Evolutionary conservation across 2,888 invertebrate species (phyloP).

Genomic region (Sesia bembeciformis): DNA sequence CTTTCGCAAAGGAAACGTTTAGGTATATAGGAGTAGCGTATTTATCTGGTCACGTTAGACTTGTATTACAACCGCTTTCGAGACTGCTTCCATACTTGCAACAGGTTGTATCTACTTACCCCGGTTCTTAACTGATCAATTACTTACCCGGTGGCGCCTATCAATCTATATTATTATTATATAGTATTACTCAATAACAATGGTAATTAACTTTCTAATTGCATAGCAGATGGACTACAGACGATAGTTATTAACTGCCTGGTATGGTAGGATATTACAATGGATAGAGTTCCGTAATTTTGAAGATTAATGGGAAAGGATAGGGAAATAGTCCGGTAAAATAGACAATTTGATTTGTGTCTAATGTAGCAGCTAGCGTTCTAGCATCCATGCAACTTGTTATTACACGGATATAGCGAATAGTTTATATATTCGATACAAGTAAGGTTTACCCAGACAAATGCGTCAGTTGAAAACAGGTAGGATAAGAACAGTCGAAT

Average conservation of each 20-base stretch:
- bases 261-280: no score
- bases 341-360: no score
- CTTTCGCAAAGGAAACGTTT: slow-evolving; percentile 7
- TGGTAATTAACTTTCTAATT: not conserved
- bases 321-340: no score
- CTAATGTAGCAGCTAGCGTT: no score
- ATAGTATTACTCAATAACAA: not conserved
- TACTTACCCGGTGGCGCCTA: not conserved
- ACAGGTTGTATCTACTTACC: slow-evolving; percentile 2
- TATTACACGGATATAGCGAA: no score
- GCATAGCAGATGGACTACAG: not conserved
- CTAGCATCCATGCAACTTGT: no score
- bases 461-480: no score
- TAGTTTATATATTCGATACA: no score
- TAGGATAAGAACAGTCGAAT: no score
- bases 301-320: no score
- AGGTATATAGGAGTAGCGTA: slow-evolving; percentile 4
- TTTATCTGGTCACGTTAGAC: slow-evolving; percentile 1
- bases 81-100: slow-evolving; percentile 5
- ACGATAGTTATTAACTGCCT: not conserved
- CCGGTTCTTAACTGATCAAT: not conserved
- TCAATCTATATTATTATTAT: not conserved
- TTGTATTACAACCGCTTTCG: slow-evolving; percentile 3
- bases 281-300: no score
- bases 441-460: no score